These are phyloP conservation scores for Polydesmus complanatus DNA, from an alignment of 2,888 invertebrate species.

Conservation along the genomic window DNA sequence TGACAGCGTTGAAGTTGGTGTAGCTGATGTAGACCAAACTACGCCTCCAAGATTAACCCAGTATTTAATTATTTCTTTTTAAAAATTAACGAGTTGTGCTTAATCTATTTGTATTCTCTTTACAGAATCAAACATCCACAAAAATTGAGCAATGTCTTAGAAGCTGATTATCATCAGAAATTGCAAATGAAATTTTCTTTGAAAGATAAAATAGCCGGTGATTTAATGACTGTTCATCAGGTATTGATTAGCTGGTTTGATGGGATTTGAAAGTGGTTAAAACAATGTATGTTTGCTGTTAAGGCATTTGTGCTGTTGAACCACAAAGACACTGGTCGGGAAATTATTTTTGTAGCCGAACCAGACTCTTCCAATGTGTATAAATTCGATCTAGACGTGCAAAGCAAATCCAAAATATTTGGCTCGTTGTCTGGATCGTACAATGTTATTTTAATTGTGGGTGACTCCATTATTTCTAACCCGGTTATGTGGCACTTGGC, in stretches of 20 bases:
- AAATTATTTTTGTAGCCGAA: constrained; percentile 88
- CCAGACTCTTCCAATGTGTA: constrained; percentile 52
- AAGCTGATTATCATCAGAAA: constrained; percentile 82
- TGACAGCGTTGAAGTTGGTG: constrained; percentile 65
- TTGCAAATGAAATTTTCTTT: constrained; percentile 66
- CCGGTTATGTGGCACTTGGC: constrained; percentile 78
- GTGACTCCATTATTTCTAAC: constrained; percentile 79
- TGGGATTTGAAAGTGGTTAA: background rate
- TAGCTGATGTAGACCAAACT: constrained; percentile 79
- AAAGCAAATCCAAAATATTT: constrained; percentile 63
- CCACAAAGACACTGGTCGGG: constrained; percentile 50
- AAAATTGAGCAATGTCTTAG: constrained; percentile 51
- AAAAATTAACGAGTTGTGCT: background rate
- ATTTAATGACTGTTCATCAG: constrained; percentile 49
- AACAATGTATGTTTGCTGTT: constrained; percentile 33
- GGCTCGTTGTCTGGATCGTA: constrained; percentile 61
- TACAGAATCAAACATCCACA: constrained; percentile 55
- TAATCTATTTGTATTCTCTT: background rate
- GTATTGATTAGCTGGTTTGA: constrained; percentile 17
- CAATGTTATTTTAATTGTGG: constrained; percentile 67
- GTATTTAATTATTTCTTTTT: constrained; percentile 29
- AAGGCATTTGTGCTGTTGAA: constrained; percentile 75
- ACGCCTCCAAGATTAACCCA: constrained; percentile 58
- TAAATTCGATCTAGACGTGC: constrained; percentile 81
- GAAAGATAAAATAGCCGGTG: constrained; percentile 50